These are phyloP conservation scores for Octomys mimax DNA, from an alignment of 2,797 vertebrate species.

Conservation along the genomic window DNA sequence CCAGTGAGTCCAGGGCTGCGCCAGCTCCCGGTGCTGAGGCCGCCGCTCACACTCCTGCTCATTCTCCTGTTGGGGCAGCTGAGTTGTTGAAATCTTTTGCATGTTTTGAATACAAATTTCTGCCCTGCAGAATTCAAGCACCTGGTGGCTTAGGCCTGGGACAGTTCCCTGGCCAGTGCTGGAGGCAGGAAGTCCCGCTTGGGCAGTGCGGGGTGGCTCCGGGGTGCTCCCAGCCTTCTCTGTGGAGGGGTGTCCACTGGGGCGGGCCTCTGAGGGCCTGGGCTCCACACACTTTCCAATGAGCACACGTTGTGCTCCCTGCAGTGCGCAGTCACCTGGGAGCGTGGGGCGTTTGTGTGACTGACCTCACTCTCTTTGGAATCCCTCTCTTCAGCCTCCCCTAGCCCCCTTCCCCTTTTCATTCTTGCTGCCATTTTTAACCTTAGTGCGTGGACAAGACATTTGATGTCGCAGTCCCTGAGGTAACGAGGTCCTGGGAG, in stretches of 20 bases:
- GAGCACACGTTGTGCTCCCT: neutral
- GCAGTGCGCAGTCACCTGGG: too few species aligned
- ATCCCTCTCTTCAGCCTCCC: too few species aligned
- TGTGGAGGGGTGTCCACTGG: neutral
- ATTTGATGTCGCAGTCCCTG: neutral
- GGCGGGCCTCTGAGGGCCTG: neutral
- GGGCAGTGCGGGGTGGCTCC: neutral
- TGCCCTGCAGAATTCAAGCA: neutral
- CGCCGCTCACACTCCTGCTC: neutral
- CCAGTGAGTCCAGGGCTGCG: too few species aligned
- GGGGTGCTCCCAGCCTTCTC: neutral
- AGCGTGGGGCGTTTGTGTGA: rapidly evolving
- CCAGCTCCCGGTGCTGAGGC: neutral
- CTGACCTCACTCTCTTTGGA: too few species aligned
- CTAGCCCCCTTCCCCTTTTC: neutral
- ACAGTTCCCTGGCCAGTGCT: neutral
- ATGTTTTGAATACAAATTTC: neutral
- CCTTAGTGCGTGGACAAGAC: too few species aligned
- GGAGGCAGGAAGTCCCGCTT: neutral
- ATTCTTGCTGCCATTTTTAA: neutral
- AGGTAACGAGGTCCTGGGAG: neutral
- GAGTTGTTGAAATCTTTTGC: neutral
- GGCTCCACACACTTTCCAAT: neutral
- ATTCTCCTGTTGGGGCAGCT: neutral
- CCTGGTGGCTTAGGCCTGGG: neutral